phyloP scores from a whole-genome alignment of 2,888 invertebrate species.

The Agelastica alni region DNA sequence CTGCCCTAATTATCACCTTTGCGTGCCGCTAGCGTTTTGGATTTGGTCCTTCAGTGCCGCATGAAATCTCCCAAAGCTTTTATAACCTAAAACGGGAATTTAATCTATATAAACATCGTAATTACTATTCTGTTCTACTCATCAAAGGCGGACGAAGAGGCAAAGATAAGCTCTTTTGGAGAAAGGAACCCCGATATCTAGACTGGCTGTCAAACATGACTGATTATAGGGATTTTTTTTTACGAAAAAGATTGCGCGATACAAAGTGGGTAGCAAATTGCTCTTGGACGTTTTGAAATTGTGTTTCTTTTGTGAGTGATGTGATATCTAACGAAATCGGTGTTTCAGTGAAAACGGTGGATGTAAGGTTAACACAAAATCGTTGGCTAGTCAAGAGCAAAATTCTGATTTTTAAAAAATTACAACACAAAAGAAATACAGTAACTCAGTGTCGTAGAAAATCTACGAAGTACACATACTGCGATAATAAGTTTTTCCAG shows the following conservation, averaged over 20 bases:
- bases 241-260: conserved; percentile 3
- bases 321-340: neutral
- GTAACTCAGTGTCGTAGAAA: no score
- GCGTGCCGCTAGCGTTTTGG: no score
- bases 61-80: no score
- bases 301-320: conserved; percentile 6
- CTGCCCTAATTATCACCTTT: no score
- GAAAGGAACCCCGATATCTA: conserved; percentile 11
- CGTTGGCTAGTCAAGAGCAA: no score
- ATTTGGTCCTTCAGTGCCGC: no score
- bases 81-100: conserved; percentile 1
- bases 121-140: conserved; percentile 8
- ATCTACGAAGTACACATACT: no score
- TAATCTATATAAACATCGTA: conserved; percentile 2
- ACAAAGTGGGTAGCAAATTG: conserved; percentile 3
- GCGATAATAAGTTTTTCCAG: no score
- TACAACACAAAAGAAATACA: no score
- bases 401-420: no score
- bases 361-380: neutral
- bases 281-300: conserved; percentile 11
- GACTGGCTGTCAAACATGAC: conserved; percentile 14
- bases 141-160: neutral
- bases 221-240: conserved; percentile 12
- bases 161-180: conserved; percentile 1
- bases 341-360: conserved; percentile 1